Evolutionary conservation across 2,797 vertebrate genomes (phyloP).

Genomic region (Helostoma temminkii): DNA sequence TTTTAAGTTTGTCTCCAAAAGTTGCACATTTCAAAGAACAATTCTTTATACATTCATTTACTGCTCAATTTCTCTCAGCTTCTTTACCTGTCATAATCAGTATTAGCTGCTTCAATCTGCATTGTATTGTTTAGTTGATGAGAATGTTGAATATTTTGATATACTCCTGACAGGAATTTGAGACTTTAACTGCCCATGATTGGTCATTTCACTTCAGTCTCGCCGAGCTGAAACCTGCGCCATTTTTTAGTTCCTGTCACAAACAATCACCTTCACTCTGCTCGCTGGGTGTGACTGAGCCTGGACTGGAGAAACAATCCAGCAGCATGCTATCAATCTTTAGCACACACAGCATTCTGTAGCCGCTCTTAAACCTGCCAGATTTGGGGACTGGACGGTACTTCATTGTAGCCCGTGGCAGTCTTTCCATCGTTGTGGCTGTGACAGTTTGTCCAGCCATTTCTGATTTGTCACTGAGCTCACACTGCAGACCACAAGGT

Average conservation of each 20-base stretch:
- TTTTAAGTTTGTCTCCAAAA: constrained; percentile 20
- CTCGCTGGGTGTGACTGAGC: constrained; percentile 28
- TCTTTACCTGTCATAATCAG: constrained; percentile 11
- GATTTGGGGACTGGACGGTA: constrained; percentile 57
- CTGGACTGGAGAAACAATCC: constrained; percentile 33
- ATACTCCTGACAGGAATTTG: constrained; percentile 22
- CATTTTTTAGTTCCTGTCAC: constrained; percentile 47
- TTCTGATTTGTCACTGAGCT: constrained; percentile 57
- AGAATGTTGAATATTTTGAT: constrained; percentile 9
- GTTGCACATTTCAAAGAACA: constrained; percentile 2
- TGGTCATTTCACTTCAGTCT: constrained; percentile 12
- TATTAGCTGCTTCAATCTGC: constrained; percentile 3
- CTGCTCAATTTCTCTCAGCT: not conserved
- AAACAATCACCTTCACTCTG: constrained; percentile 34
- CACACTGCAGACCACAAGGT: constrained; percentile 27
- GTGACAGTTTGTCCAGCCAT: constrained; percentile 48
- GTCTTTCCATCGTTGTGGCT: constrained; percentile 44
- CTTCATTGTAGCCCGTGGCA: constrained; percentile 51
- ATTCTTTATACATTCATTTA: constrained; percentile 10
- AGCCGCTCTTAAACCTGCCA: constrained; percentile 57
- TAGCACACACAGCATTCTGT: constrained; percentile 26
- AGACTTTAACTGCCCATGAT: constrained; percentile 41
- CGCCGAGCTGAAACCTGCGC: constrained; percentile 17
- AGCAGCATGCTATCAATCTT: constrained; percentile 54
- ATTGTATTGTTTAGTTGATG: constrained; percentile 8